Evolutionary conservation across 2,888 invertebrate species (phyloP).

Genomic region (Glyphotaelius pellucidus): DNA sequence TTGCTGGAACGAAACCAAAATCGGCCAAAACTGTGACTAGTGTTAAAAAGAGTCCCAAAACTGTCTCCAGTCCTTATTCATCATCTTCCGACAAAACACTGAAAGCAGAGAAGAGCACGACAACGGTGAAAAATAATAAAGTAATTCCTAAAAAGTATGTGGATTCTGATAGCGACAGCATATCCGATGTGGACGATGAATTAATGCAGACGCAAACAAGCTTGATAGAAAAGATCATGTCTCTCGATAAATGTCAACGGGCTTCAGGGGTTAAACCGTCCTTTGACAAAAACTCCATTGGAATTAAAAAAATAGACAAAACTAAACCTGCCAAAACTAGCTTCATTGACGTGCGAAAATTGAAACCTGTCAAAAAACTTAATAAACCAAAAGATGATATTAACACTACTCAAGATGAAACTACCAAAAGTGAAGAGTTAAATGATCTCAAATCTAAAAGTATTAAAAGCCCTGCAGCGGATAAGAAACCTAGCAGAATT

Average conservation of each 20-base stretch:
- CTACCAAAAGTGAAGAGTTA: background rate
- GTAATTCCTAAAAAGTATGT: conserved; percentile 11
- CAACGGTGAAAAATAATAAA: background rate
- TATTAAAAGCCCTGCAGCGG: background rate
- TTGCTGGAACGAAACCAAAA: conserved; percentile 60
- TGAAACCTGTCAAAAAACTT: background rate
- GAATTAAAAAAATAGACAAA: conserved; percentile 25
- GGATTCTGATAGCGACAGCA: conserved; percentile 51
- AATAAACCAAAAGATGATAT: background rate
- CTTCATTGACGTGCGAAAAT: conserved; percentile 11
- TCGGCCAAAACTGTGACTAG: background rate
- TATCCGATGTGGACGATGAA: conserved; percentile 56
- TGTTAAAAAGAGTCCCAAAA: conserved; percentile 1
- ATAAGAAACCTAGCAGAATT: background rate
- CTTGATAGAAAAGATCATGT: conserved; percentile 52
- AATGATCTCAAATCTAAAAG: background rate
- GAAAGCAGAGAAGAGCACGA: background rate
- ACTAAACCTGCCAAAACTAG: conserved; percentile 5
- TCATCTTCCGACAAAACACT: background rate
- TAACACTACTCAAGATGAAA: background rate
- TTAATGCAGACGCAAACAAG: conserved; percentile 38
- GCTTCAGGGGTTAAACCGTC: conserved; percentile 25
- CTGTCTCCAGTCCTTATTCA: background rate
- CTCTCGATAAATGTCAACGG: conserved; percentile 40
- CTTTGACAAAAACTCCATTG: conserved; percentile 17